A percentile compares a stretch with the other conserved stretches of the same genome.
Evolutionary conservation across 1,140 invertebrate species (phyloP).

Genomic region (Heliconius himera): DNA sequence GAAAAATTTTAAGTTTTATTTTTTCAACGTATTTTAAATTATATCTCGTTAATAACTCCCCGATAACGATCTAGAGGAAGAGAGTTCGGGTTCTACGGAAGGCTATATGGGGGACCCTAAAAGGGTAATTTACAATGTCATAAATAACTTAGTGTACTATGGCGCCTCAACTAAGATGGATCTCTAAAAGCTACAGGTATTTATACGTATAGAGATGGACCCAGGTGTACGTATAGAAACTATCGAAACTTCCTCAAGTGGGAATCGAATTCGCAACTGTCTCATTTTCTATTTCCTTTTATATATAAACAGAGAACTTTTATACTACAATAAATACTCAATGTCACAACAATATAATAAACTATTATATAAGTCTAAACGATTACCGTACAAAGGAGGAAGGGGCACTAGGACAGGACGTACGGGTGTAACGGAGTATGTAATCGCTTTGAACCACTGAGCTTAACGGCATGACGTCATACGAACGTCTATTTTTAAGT

Average conservation of each 20-base stretch:
- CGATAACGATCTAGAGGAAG: too few relatives aligned
- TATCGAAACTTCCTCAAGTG: background rate
- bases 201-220: too few relatives aligned
- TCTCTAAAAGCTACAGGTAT: too few relatives aligned
- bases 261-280: background rate
- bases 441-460: slow-evolving; percentile 23
- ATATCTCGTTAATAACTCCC: too few relatives aligned
- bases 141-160: too few relatives aligned
- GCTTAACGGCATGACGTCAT: slow-evolving; percentile 11
- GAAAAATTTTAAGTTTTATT: too few relatives aligned
- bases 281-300: background rate
- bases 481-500: background rate
- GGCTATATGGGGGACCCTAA: too few relatives aligned
- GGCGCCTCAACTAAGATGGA: too few relatives aligned
- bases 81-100: too few relatives aligned
- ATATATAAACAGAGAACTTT: background rate
- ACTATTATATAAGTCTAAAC: background rate
- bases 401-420: background rate
- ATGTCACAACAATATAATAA: background rate
- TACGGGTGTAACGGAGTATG: slow-evolving; percentile 20
- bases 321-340: background rate
- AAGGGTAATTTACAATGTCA: too few relatives aligned
- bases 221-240: too few relatives aligned
- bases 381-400: background rate
- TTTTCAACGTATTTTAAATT: too few relatives aligned